Conservation (phyloP, 1,140 invertebrate species). For the Melanaphis sacchari region DNA sequence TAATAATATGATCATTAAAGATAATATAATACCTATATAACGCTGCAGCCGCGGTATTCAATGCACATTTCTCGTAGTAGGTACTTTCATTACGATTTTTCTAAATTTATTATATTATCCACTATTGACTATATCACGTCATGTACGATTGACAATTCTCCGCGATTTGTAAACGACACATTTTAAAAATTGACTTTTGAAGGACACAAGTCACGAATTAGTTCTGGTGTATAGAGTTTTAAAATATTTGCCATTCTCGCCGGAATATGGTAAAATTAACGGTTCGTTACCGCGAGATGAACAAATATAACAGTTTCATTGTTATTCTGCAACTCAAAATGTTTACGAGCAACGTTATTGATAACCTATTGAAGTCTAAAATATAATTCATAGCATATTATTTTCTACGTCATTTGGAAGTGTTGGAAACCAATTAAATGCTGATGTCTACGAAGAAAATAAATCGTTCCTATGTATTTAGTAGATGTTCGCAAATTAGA, state of each 20-base stretch:
- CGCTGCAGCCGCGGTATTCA: neutral
- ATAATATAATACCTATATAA: neutral
- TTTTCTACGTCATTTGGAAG: neutral
- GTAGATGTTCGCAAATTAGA: neutral
- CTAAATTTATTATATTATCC: neutral
- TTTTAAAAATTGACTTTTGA: slow-evolving; percentile 16
- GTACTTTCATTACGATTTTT: neutral
- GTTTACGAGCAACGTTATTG: neutral
- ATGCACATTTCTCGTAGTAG: neutral
- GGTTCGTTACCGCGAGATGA: neutral
- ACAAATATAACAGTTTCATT: neutral
- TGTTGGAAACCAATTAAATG: neutral
- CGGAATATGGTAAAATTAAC: neutral
- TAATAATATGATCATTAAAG: neutral
- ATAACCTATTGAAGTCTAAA: neutral
- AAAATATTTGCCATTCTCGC: neutral
- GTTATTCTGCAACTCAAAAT: neutral
- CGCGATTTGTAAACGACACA: neutral
- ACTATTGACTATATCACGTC: neutral
- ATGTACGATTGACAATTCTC: neutral
- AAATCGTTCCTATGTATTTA: neutral
- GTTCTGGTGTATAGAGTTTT: neutral
- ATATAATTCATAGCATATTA: neutral
- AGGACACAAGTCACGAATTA: neutral
- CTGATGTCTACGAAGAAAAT: neutral